phyloP scores from a whole-genome alignment of 2,113 vertebrate genomes.

The Ammodytes dubius region DNA sequence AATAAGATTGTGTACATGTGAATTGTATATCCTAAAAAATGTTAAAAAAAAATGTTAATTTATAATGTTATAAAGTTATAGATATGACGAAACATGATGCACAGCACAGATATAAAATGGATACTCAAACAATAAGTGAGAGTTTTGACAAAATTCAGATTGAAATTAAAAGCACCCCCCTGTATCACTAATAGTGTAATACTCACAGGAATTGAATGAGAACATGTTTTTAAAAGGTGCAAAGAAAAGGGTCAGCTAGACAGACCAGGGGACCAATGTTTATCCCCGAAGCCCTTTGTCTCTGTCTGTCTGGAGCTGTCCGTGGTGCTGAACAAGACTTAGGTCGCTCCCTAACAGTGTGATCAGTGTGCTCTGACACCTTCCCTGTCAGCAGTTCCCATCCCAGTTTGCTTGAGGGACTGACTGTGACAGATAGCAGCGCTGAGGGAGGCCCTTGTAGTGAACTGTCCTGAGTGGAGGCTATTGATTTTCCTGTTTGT shows the following conservation, averaged over 20 bases:
- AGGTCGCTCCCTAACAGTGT: conserved; percentile 59
- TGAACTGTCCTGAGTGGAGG: conserved; percentile 78
- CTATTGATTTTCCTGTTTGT: conserved; percentile 83
- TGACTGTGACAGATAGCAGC: conserved; percentile 77
- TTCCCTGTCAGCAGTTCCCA: conserved; percentile 78
- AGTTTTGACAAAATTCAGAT: background rate
- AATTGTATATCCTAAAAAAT: no score
- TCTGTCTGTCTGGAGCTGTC: conserved; percentile 61
- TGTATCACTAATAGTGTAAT: background rate
- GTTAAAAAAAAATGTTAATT: no score
- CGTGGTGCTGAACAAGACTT: conserved; percentile 74
- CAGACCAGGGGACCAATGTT: background rate
- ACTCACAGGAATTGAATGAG: conserved; percentile 1
- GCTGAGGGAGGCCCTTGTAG: conserved; percentile 77
- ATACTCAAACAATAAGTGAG: background rate
- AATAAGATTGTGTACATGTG: no score
- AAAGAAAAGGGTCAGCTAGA: conserved; percentile 8
- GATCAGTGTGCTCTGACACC: conserved; percentile 78
- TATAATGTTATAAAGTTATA: no score
- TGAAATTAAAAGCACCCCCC: background rate
- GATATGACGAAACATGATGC: no score
- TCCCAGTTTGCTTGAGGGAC: conserved; percentile 67
- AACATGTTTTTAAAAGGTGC: background rate
- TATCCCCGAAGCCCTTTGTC: conserved; percentile 20
- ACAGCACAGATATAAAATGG: no score